Conservation (phyloP, 2,113 vertebrate species). For the Poeciliopsis occidentalis region DNA sequence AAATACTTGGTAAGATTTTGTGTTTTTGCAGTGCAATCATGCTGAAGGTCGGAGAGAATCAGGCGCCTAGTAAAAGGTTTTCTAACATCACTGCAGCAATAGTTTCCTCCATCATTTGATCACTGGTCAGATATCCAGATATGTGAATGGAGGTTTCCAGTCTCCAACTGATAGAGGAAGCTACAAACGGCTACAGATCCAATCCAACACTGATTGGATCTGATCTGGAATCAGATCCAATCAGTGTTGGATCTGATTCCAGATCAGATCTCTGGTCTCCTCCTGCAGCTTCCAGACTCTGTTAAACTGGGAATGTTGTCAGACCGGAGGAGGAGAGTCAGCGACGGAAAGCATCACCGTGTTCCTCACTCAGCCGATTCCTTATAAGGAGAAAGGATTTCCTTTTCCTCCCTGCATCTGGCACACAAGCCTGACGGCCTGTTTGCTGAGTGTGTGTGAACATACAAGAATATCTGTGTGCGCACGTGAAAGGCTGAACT, state of each 20-base stretch:
- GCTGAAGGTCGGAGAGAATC: not conserved
- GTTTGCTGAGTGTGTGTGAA: constrained; percentile 14
- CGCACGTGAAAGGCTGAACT: constrained; percentile 13
- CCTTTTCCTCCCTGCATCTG: constrained; percentile 23
- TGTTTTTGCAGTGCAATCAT: no score
- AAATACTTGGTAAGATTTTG: no score
- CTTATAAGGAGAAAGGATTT: constrained; percentile 59
- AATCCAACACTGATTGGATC: no score
- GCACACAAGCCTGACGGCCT: not conserved
- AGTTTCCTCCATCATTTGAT: not conserved
- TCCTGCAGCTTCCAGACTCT: not conserved
- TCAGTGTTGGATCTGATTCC: not conserved
- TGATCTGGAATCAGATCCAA: no score
- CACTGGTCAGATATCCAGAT: not conserved
- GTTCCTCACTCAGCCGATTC: constrained; percentile 40
- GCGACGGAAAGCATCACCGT: not conserved
- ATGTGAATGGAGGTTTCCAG: not conserved
- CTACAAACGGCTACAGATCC: no score
- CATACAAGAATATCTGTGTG: not conserved
- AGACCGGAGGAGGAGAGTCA: constrained; percentile 2
- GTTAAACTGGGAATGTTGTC: not conserved
- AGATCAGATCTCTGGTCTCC: not conserved
- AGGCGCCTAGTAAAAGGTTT: not conserved
- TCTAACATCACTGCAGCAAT: no score
- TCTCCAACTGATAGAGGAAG: not conserved